A percentile compares a stretch with the other conserved stretches of the same genome.
phyloP scores from a whole-genome alignment of 1,140 invertebrate genomes.

The Phthorimaea operculella region DNA sequence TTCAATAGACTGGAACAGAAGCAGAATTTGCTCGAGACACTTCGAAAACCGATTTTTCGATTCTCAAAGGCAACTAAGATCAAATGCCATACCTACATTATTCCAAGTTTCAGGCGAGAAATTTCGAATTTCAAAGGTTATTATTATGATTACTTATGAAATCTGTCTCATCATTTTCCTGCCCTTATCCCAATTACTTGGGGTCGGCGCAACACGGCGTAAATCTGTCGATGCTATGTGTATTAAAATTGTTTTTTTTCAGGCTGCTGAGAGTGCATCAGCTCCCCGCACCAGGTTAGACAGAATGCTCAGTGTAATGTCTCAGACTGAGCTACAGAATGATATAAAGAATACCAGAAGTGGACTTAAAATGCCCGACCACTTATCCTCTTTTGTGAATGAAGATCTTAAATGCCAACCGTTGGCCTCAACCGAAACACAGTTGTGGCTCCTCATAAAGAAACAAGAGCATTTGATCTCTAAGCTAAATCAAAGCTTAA shows the following conservation, averaged over 20 bases:
- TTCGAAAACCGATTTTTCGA: constrained; percentile 54
- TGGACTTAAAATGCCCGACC: constrained; percentile 36
- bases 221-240: no score
- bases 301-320: constrained; percentile 33
- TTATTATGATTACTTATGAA: no score
- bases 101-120: constrained; percentile 18
- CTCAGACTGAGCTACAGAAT: constrained; percentile 34
- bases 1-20: constrained; percentile 43
- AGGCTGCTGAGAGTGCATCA: constrained; percentile 6
- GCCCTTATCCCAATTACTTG: no score
- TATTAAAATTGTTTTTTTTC: no score
- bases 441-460: constrained; percentile 50
- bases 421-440: constrained; percentile 35
- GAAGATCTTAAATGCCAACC: constrained; percentile 39
- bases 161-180: no score
- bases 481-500: constrained; percentile 32
- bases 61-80: constrained; percentile 36
- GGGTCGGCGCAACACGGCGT: no score
- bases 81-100: constrained; percentile 46
- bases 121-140: no score
- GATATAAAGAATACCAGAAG: constrained; percentile 36
- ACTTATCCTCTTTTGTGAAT: constrained; percentile 36
- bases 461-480: constrained; percentile 50
- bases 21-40: constrained; percentile 53
- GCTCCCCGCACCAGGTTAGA: constrained; percentile 28